Base-by-base conservation (phyloP, 2,797 vertebrate genomes). In the Peromyscus eremicus region DNA sequence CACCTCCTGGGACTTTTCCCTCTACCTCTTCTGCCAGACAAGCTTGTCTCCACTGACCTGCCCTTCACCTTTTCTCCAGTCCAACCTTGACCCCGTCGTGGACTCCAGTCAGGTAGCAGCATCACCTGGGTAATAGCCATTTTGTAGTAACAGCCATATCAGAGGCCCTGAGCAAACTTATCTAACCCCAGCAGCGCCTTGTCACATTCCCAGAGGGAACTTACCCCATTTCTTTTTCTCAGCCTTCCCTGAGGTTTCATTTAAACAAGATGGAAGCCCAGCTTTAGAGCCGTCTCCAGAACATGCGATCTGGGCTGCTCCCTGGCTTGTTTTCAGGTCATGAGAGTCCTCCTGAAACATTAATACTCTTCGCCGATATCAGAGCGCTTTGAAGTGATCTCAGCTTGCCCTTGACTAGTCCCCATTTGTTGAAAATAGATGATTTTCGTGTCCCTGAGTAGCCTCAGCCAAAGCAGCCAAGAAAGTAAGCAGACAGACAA, bases 191-290 rank as follows among this genome's bases (percentile, higher is more conserved):
- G 81, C 55, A 75, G 43, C 11, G 34, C 29, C 81, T 96, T 89
- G 43, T 57, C 73, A 81, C n/a, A 8, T 96, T 93, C 92, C 68
- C 64, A 46, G 29, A 27, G 70, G 29, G 57, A 95, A 73, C 32
- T 52, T 64, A n/a, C 17, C 32, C 37, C 9, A 0, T 62, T 93
- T 86, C 34, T 79, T 93, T 96, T 92, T 55, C 94, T 96, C 70
- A 40, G 34, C 43, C 94, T 97, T 92, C 91, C 86, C 23, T 40
- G 79, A 86, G 91, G 82, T 96, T 80, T 95, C 68, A 71, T 60
- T 94, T 77, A 84, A 64, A 70, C 85, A 66, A 73, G 75, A 86
- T 21, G n/a, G 66, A 91, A 94, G 55, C 66, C 37, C 1, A 14
- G 57, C 40, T 71, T 55, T 6, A 40, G 62, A 32, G 21, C 89